Evolutionary conservation across 2,113 vertebrate genomes (phyloP).

Genomic region (Thryonomys swinderianus): DNA sequence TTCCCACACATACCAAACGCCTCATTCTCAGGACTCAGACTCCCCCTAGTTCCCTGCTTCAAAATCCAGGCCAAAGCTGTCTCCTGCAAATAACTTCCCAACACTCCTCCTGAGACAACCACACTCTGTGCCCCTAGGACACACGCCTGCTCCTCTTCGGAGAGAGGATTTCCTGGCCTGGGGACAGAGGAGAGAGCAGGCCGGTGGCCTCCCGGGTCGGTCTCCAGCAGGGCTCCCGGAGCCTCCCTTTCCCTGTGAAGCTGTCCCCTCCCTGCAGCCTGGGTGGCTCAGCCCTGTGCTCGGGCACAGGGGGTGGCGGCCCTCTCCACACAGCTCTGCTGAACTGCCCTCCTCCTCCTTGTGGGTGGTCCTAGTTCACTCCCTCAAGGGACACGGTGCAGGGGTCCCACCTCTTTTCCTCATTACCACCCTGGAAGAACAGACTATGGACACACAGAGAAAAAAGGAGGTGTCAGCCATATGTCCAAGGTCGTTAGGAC

Average conservation of each 20-base stretch:
- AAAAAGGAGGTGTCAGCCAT: neutral
- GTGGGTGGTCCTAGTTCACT: neutral
- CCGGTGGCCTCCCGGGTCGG: neutral
- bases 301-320: too few relatives aligned
- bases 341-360: neutral
- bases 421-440: neutral
- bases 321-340: neutral
- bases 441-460: neutral
- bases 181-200: neutral
- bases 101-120: neutral
- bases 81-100: neutral
- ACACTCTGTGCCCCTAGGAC: neutral
- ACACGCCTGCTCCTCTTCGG: neutral
- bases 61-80: neutral
- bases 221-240: neutral
- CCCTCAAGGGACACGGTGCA: neutral
- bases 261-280: too few relatives aligned
- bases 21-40: neutral
- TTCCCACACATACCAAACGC: neutral
- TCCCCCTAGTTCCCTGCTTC: neutral
- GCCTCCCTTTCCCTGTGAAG: neutral
- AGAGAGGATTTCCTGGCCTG: rapidly evolving
- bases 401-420: neutral
- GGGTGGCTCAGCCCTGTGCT: neutral
- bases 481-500: neutral